These are phyloP conservation scores for Paguma larvata DNA, from an alignment of 2,797 vertebrate genomes.

Conservation along the genomic window DNA sequence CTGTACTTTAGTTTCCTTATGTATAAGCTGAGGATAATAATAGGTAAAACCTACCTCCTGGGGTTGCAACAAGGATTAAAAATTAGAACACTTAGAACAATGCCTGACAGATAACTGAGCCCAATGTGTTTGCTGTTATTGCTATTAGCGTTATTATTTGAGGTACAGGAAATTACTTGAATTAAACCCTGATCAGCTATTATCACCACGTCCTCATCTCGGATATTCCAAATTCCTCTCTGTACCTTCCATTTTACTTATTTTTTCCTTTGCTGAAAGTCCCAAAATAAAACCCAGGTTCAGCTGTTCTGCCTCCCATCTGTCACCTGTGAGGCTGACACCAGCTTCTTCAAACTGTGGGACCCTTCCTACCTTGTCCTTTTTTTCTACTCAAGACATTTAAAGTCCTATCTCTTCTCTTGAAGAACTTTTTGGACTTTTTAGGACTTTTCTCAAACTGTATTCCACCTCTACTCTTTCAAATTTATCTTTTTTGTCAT, in stretches of 20 bases:
- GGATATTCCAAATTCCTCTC: not conserved
- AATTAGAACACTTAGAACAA: not conserved
- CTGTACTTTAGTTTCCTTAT: not conserved
- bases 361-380: not conserved
- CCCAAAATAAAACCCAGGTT: not conserved
- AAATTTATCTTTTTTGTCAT: not conserved
- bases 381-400: not conserved
- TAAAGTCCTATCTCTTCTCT: not conserved
- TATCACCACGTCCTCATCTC: not conserved
- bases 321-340: not conserved
- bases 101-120: not conserved
- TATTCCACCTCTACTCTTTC: not conserved
- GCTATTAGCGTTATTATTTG: not conserved
- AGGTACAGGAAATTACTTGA: not conserved
- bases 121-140: not conserved
- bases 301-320: not conserved
- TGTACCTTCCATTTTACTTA: not conserved
- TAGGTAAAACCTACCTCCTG: not conserved
- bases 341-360: not conserved
- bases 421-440: not conserved
- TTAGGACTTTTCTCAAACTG: not conserved
- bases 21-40: not conserved
- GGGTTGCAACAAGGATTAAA: not conserved
- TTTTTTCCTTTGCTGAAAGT: not conserved
- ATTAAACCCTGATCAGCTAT: not conserved